Evolutionary conservation across 1,140 invertebrate genomes (phyloP).

Genomic region (Drosophila sturtevanti): DNA sequence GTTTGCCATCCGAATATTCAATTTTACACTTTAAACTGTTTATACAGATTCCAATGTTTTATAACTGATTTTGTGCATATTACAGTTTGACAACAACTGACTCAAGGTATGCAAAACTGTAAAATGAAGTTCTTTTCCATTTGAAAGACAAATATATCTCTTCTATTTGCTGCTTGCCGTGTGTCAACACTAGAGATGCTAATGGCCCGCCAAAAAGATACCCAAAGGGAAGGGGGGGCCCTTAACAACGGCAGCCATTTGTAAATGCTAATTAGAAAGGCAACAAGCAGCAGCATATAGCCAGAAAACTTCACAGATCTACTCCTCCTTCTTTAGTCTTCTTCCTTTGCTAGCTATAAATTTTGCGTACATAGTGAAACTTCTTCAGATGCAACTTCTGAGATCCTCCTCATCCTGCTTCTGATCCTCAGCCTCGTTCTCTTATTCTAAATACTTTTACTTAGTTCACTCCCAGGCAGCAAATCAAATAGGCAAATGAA

Average conservation of each 20-base stretch:
- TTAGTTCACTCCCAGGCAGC: conserved; percentile 13
- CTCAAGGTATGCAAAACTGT: neutral
- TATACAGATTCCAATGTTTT: too few species aligned
- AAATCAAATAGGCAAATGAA: conserved; percentile 74
- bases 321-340: neutral
- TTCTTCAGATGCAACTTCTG: neutral
- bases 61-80: too few species aligned
- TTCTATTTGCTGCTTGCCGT: conserved; percentile 15
- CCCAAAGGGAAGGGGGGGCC: conserved; percentile 36
- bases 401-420: neutral
- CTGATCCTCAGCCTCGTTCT: neutral
- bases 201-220: conserved; percentile 56
- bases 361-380: conserved; percentile 43
- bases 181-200: conserved; percentile 55
- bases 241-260: conserved; percentile 53
- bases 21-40: too few species aligned
- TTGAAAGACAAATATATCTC: conserved; percentile 39
- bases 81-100: too few species aligned
- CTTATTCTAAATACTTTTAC: neutral
- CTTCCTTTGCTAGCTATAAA: conserved; percentile 56
- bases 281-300: conserved; percentile 31
- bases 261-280: conserved; percentile 80
- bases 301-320: conserved; percentile 1
- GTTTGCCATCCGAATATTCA: too few species aligned
- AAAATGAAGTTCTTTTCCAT: neutral